Conservation (phyloP, 2,113 vertebrate genomes). For the Laticauda laticaudata region DNA sequence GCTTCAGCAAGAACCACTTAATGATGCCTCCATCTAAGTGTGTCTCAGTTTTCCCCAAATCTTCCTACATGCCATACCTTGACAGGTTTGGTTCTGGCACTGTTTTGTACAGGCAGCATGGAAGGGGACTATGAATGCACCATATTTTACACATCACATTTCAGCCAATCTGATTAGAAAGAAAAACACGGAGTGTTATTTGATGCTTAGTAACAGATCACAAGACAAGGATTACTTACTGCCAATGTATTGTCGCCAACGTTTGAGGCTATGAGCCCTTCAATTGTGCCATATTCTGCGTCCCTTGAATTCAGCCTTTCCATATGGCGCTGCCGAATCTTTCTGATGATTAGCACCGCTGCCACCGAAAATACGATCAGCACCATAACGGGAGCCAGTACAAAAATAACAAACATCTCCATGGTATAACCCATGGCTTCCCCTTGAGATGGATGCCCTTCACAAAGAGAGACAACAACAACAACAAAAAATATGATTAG, state of each 20-base stretch:
- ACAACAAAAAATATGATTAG: not conserved
- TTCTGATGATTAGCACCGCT: conserved; percentile 83
- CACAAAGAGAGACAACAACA: conserved; percentile 44
- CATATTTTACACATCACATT: not conserved
- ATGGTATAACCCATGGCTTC: conserved; percentile 78
- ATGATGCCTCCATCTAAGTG: not conserved
- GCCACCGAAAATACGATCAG: conserved; percentile 81
- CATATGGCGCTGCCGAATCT: conserved; percentile 87
- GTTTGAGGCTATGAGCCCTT: conserved; percentile 95
- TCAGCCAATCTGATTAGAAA: not conserved
- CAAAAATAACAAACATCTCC: conserved; percentile 81
- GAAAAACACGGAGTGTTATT: not conserved
- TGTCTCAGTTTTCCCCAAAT: not conserved
- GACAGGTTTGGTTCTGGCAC: not conserved
- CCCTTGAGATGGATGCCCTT: conserved; percentile 71
- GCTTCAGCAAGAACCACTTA: not conserved
- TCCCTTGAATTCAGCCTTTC: conserved; percentile 89
- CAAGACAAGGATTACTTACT: conserved; percentile 74
- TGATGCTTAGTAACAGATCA: not conserved
- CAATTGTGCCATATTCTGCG: conserved; percentile 93
- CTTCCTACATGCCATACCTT: not conserved
- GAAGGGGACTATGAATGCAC: not conserved
- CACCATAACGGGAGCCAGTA: conserved; percentile 82
- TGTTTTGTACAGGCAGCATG: not conserved
- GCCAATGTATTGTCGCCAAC: conserved; percentile 96